Evolutionary conservation across 2,888 invertebrate genomes (phyloP).

Genomic region (Neoitamus cyanurus): DNA sequence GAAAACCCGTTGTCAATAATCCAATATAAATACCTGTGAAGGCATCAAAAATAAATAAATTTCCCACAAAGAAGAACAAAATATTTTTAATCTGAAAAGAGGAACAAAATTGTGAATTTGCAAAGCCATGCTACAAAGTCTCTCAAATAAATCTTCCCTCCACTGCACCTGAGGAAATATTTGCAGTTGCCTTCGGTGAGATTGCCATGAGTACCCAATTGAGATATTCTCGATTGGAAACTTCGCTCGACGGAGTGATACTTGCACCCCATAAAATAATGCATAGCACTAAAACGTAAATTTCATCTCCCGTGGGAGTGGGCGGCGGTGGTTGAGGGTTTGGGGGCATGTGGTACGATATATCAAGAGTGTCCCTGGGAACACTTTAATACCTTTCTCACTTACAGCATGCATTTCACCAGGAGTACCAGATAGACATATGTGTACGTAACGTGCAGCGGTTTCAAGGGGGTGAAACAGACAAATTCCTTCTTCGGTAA

Average conservation of each 20-base stretch:
- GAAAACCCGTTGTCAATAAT: too few relatives aligned
- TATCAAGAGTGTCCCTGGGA: background rate
- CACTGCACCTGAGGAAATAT: background rate
- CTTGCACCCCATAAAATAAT: constrained; percentile 1
- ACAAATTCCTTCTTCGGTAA: background rate
- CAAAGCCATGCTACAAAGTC: background rate
- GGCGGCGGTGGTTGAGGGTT: background rate
- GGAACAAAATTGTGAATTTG: background rate
- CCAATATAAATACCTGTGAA: too few relatives aligned
- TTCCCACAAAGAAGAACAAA: background rate
- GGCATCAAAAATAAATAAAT: too few relatives aligned
- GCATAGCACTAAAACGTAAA: constrained; percentile 1
- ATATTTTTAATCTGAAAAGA: background rate
- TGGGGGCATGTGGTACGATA: background rate
- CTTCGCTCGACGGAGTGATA: background rate
- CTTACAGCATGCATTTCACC: background rate
- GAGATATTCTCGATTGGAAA: constrained; percentile 1
- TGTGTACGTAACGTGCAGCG: background rate
- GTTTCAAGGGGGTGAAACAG: background rate
- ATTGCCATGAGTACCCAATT: background rate
- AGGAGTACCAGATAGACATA: background rate
- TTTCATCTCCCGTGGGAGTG: background rate
- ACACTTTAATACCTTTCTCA: background rate
- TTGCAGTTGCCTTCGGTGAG: background rate
- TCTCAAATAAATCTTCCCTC: background rate